Base-by-base conservation (phyloP, 2,888 invertebrate species). In the Caenorhabditis sp. region DNA sequence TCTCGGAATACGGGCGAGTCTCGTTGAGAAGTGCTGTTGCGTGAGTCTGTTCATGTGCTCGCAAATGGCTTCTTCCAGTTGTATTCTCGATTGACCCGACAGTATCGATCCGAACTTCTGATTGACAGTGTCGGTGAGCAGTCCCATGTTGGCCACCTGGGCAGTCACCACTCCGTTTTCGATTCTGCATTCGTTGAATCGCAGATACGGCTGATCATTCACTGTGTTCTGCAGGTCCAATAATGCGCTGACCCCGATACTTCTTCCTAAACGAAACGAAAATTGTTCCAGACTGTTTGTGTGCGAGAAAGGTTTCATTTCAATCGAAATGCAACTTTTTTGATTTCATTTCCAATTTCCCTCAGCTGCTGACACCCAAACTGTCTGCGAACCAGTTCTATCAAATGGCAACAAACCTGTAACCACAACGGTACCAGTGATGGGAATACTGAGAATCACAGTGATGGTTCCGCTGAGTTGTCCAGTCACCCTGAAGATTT, bases 61-160 rank as follows among this genome's bases (percentile, higher is more conserved):
- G 65, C 88, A 88, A 37, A 88, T 86, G 1, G 87, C 87, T 24
- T 84, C 84, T 71, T 88, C 86, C 24, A 88, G 56, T 37, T 85
- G 86, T 35, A 81, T 72, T 32, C 85, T 69, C 13, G 88, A 85
- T 68, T 87, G 87, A 51, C 67, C 76, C 4, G 86, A 82, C 64
- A 88, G 82, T 40, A 79, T 47, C 22, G 80, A 80, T 24, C 84
- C 82, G 51, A 87, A 87, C 62, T 88, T 88, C n/a, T 80, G 80
- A 69, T 91, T 91, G 40, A 91, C 86, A 5, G 90, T 85, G 56
- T 91, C 91, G 0, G 91, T 91, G 58, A 91, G 83, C 24, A 91
- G 65, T 9, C 91, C 91, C 88, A 91, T 87, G 28, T 89, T 87
- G 0, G 85, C 81, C 6, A 91, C 87, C 65, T 87, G 71, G 1